Evolutionary conservation across 1,140 invertebrate genomes (phyloP).

Genomic region (Tyrophagus putrescentiae): DNA sequence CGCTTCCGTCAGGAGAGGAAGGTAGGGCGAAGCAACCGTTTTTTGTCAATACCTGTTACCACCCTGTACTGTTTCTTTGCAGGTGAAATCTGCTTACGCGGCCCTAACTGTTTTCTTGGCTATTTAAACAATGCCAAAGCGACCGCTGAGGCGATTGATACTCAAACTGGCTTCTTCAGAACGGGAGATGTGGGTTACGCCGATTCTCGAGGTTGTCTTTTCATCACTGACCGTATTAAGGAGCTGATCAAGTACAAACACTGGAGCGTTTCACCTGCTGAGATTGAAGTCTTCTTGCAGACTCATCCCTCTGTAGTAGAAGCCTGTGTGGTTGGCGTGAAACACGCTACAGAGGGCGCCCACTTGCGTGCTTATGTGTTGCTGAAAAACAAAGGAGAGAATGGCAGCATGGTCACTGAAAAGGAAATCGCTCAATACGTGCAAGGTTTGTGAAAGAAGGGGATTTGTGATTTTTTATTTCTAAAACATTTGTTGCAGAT

Average conservation of each 20-base stretch:
- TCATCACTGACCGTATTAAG: conserved; percentile 66
- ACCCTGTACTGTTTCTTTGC: too few species aligned
- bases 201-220: conserved; percentile 47
- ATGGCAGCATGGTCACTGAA: too few species aligned
- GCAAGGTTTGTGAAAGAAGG: too few species aligned
- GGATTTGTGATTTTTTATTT: too few species aligned
- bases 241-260: conserved; percentile 58
- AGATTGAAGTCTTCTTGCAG: conserved; percentile 63
- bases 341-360: background rate
- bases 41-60: too few species aligned
- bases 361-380: background rate
- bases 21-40: too few species aligned
- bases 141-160: background rate
- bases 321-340: conserved; percentile 59
- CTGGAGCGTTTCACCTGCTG: conserved; percentile 64
- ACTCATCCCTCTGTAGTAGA: conserved; percentile 54
- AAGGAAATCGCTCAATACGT: too few species aligned
- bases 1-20: background rate
- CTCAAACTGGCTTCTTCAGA: background rate
- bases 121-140: background rate
- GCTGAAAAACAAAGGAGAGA: background rate
- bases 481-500: conserved; percentile 3
- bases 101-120: background rate
- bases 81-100: background rate
- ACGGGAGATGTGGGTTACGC: conserved; percentile 39